A percentile compares a stretch with the other conserved stretches of the same genome.
phyloP scores from a whole-genome alignment of 1,140 invertebrate species.

The Ostrea denselamellosa region DNA sequence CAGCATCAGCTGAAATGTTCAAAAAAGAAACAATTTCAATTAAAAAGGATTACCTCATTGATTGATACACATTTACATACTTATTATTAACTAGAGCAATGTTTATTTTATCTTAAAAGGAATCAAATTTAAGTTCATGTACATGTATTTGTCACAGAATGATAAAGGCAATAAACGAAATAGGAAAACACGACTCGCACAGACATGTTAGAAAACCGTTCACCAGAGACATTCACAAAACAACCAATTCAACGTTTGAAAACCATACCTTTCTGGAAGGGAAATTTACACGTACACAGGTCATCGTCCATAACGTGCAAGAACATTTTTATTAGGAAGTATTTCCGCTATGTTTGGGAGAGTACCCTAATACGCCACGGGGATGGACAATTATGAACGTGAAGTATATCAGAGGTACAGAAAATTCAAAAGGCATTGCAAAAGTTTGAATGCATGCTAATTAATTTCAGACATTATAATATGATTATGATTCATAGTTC shows the following conservation, averaged over 20 bases:
- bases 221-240: not conserved
- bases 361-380: not conserved
- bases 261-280: not conserved
- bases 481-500: not conserved
- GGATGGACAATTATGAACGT: not conserved
- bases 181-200: not conserved
- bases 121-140: not conserved
- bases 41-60: too few relatives aligned
- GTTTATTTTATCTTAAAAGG: not conserved
- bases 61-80: too few relatives aligned
- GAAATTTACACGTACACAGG: not conserved
- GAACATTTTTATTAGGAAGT: too few relatives aligned
- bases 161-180: too few relatives aligned
- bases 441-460: not conserved
- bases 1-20: slow-evolving; percentile 11
- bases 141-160: too few relatives aligned
- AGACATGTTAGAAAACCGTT: not conserved
- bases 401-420: too few relatives aligned
- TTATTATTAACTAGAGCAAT: too few relatives aligned
- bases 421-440: not conserved
- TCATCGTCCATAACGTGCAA: not conserved
- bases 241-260: not conserved
- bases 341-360: too few relatives aligned
- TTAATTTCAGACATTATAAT: not conserved
- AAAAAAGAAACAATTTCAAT: not conserved